phyloP scores from a whole-genome alignment of 2,113 vertebrate genomes.

The Stegostoma tigrinum region DNA sequence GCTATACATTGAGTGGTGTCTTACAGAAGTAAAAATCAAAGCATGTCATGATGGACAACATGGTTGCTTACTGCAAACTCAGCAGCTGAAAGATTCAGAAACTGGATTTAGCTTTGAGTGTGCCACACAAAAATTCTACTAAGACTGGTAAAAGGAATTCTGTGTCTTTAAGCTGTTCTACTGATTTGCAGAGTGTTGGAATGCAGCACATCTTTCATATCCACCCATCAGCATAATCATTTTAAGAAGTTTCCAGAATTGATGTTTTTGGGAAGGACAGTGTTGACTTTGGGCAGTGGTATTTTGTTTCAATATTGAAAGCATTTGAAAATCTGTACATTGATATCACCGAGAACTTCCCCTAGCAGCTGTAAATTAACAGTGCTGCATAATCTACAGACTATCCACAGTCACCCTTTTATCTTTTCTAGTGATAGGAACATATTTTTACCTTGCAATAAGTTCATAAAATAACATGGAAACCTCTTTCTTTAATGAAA shows the following conservation, averaged over 20 bases:
- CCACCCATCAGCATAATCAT: neutral
- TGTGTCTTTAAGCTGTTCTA: slow-evolving; percentile 1
- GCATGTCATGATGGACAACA: neutral
- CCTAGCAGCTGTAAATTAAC: neutral
- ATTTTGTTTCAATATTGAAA: neutral
- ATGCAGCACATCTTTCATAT: neutral
- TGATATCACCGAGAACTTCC: neutral
- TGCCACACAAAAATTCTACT: neutral
- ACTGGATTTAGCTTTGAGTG: neutral
- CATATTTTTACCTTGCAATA: neutral
- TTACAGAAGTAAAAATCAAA: neutral
- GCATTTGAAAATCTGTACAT: neutral
- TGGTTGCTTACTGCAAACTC: neutral
- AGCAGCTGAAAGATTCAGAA: neutral
- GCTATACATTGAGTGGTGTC: neutral
- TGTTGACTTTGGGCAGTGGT: neutral
- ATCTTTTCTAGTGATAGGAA: neutral
- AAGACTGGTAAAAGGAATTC: neutral
- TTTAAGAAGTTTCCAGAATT: neutral
- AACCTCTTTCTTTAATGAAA: neutral
- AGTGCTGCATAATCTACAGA: neutral
- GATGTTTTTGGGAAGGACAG: neutral
- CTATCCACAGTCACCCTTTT: neutral
- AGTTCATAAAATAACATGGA: neutral
- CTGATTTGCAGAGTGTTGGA: neutral